These are phyloP conservation scores for Muscina levida DNA, from an alignment of 2,888 invertebrate species.

Conservation along the genomic window DNA sequence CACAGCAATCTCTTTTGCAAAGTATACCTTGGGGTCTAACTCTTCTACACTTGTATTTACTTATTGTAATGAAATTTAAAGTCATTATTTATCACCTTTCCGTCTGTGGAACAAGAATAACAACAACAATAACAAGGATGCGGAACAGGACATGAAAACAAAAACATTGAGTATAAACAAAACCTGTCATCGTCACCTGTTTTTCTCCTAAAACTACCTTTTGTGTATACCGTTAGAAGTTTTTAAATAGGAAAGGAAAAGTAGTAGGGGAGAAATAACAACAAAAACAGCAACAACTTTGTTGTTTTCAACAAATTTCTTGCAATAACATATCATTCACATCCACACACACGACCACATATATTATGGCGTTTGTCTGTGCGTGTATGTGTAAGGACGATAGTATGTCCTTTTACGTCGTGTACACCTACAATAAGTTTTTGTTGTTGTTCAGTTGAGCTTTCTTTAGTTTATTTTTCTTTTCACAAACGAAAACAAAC, in stretches of 20 bases:
- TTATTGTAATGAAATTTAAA: constrained; percentile 62
- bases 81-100: constrained; percentile 63
- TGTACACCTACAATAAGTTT: constrained; percentile 27
- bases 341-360: constrained; percentile 39
- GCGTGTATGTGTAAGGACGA: background rate
- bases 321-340: constrained; percentile 54
- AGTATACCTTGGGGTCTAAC: constrained; percentile 37
- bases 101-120: background rate
- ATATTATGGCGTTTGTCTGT: background rate
- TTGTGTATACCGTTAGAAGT: too few relatives aligned
- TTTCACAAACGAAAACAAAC: constrained; percentile 41
- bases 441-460: constrained; percentile 51
- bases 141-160: constrained; percentile 24
- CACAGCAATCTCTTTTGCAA: constrained; percentile 8
- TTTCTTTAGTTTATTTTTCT: constrained; percentile 53
- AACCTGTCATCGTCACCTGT: constrained; percentile 74
- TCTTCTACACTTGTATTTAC: constrained; percentile 50
- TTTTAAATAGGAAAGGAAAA: constrained; percentile 49
- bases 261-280: constrained; percentile 31
- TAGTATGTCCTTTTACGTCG: background rate
- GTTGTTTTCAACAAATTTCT: constrained; percentile 60
- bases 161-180: constrained; percentile 56
- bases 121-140: background rate
- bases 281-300: constrained; percentile 31
- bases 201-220: constrained; percentile 49